Base-by-base conservation (phyloP, 1,140 invertebrate genomes). In the Amphibalanus amphitrite region DNA sequence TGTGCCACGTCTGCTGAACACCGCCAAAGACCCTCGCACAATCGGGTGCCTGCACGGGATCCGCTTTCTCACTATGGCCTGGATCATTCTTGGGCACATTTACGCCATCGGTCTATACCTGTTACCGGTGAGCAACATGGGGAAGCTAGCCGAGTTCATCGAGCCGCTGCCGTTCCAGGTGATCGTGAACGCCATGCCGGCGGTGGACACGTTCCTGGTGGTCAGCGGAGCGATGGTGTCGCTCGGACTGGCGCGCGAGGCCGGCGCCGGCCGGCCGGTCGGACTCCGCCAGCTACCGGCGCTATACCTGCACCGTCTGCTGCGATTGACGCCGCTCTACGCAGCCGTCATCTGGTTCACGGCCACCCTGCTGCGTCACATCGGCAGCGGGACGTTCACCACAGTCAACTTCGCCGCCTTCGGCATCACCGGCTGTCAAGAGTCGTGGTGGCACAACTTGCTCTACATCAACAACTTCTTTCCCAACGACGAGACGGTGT, bases 91-190 rank as follows among this genome's bases (percentile, higher is more conserved):
- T 10, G 65, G 65, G 10, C 65, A 67, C 65, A 28, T 28, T 3
- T 67, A 67, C n/a, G 10, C 20, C 65, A 10, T 28, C 28, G n/a
- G 65, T 17, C 3, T 67, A 3, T 28, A 15, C 8, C 28, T 26
- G 28, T 8, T 67, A 26, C 26, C 65, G 28, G 28, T 67, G n/a
- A 73, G 69, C 33, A 84, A 85, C 79, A 87, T 91, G 83, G 87
- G 84, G n/a, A 81, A 89, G 76, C 83, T 89, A 71, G 85, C 85
- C 1, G 83, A 91, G 74, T 88, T 88, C 3, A 90, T 67, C n/a
- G n/a, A 10, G 28, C n/a, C n/a, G 28, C 65, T 28, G 65, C 65
- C 28, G n/a, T 67, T 67, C 28, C 28, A 26, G 28, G 65, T 28
- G n/a, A 67, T 67, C 28, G 20, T 67, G n/a, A 67, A 67, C 28